These are phyloP conservation scores for Dendropsophus ebraccatus DNA, from an alignment of 2,113 vertebrate species.

Conservation along the genomic window DNA sequence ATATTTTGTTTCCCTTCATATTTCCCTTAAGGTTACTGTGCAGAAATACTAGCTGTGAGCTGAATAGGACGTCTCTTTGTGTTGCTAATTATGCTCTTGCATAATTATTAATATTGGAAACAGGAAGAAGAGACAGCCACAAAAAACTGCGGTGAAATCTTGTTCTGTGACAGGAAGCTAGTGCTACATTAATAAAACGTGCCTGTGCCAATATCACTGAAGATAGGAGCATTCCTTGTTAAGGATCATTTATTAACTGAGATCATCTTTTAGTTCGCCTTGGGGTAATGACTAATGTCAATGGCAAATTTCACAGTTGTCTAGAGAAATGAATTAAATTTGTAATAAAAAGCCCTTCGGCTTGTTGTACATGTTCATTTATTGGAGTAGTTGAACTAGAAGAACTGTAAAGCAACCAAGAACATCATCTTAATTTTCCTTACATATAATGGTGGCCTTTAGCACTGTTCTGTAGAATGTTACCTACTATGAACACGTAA, in stretches of 20 bases:
- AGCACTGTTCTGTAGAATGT: slow-evolving; percentile 83
- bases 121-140: slow-evolving; percentile 86
- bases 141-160: slow-evolving; percentile 79
- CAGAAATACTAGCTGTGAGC: slow-evolving; percentile 83
- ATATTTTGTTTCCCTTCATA: slow-evolving; percentile 81
- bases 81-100: slow-evolving; percentile 89
- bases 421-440: slow-evolving; percentile 86
- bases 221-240: slow-evolving; percentile 89
- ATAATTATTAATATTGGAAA: slow-evolving; percentile 91
- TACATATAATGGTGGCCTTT: slow-evolving; percentile 93
- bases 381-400: slow-evolving; percentile 90
- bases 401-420: slow-evolving; percentile 88
- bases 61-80: slow-evolving; percentile 80
- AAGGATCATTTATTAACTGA: slow-evolving; percentile 99
- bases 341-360: slow-evolving; percentile 95
- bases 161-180: slow-evolving; percentile 81
- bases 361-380: slow-evolving; percentile 95
- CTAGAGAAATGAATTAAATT: slow-evolving; percentile 99
- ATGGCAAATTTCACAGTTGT: slow-evolving; percentile 99
- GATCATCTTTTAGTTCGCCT: slow-evolving; percentile 98
- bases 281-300: slow-evolving; percentile 98
- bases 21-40: slow-evolving; percentile 85
- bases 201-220: slow-evolving; percentile 86
- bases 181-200: slow-evolving; percentile 86
- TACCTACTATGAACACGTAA: slow-evolving; percentile 80